These are phyloP conservation scores for Eupsilia transversa DNA, from an alignment of 2,888 invertebrate genomes.

Conservation along the genomic window DNA sequence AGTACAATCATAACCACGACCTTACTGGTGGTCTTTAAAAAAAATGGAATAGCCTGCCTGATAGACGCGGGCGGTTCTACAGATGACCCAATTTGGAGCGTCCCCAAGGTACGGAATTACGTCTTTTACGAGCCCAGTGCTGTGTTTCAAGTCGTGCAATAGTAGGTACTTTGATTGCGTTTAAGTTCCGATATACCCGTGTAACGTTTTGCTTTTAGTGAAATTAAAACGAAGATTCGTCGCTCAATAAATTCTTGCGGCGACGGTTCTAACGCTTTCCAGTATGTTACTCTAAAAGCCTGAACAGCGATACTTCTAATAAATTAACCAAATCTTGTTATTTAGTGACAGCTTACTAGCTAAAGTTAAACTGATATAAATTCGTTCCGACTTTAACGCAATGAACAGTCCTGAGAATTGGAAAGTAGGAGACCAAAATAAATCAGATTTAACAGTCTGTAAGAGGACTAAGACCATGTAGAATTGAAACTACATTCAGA, in stretches of 20 bases:
- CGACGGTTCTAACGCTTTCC: conserved; percentile 35
- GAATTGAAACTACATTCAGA: not conserved
- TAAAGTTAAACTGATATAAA: conserved; percentile 36
- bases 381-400: conserved; percentile 18
- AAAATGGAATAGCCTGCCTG: conserved; percentile 56
- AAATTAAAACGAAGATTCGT: conserved; percentile 49
- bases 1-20: conserved; percentile 66
- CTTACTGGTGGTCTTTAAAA: conserved; percentile 63
- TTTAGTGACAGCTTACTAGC: conserved; percentile 43
- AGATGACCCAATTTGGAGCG: conserved; percentile 74
- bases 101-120: conserved; percentile 75
- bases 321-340: conserved; percentile 43
- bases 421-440: conserved; percentile 24
- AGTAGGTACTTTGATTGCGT: conserved; percentile 62
- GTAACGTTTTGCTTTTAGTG: conserved; percentile 50
- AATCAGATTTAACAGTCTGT: not conserved
- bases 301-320: conserved; percentile 30
- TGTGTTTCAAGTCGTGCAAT: conserved; percentile 59
- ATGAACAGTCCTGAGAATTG: conserved; percentile 12
- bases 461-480: not conserved
- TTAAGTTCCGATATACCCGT: conserved; percentile 49
- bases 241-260: conserved; percentile 34
- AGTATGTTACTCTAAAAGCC: conserved; percentile 20
- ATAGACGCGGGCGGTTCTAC: conserved; percentile 41
- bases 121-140: conserved; percentile 72